Conservation (phyloP, 2,888 invertebrate genomes). For the Slavum lentiscoides region DNA sequence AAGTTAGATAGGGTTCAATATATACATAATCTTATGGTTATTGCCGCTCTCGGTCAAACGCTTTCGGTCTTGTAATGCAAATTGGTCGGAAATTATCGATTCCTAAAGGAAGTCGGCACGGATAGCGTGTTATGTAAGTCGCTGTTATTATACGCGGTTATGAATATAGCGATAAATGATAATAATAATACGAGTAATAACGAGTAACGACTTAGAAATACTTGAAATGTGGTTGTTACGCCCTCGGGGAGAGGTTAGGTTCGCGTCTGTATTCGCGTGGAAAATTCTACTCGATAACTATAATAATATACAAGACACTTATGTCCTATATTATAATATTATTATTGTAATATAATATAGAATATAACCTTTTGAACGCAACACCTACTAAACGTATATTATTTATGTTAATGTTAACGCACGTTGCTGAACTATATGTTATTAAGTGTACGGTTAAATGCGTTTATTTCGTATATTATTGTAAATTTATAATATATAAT, state of each 20-base stretch:
- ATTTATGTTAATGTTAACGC: not conserved
- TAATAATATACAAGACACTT: too few relatives aligned
- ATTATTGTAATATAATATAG: too few relatives aligned
- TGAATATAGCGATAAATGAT: not conserved
- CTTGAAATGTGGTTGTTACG: constrained; percentile 1
- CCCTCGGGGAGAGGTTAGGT: constrained; percentile 20
- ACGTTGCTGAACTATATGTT: not conserved
- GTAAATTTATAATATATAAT: too few relatives aligned
- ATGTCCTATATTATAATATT: not conserved
- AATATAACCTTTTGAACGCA: constrained; percentile 2
- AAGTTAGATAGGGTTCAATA: too few relatives aligned
- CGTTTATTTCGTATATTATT: too few relatives aligned
- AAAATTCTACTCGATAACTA: constrained; percentile 1
- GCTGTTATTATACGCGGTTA: not conserved
- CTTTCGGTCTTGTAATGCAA: not conserved
- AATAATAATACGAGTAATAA: not conserved
- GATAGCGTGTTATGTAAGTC: not conserved
- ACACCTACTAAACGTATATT: not conserved
- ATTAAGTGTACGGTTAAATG: not conserved
- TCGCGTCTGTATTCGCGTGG: not conserved
- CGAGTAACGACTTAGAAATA: not conserved
- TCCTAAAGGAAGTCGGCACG: not conserved
- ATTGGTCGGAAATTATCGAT: constrained; percentile 4
- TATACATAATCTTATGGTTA: too few relatives aligned
- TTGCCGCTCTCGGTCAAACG: not conserved